Conservation (phyloP, 2,888 invertebrate species). For the Acronicta leporina region DNA sequence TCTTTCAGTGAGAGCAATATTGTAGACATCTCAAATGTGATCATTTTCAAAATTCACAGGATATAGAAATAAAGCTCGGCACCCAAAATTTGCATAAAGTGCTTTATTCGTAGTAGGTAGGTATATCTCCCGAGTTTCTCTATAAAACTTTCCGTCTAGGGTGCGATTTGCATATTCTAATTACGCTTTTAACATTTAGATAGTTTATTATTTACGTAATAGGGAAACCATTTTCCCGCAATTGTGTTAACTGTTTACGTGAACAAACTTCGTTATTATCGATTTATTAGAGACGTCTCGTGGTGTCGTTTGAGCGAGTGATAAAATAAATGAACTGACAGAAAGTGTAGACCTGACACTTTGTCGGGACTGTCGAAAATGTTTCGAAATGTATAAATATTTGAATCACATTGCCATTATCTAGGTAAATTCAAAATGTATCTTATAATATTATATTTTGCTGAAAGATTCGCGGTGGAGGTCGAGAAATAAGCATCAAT, state of each 20-base stretch:
- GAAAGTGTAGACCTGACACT: conserved; percentile 14
- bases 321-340: conserved; percentile 39
- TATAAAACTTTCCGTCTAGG: conserved; percentile 30
- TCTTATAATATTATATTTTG: conserved; percentile 27
- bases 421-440: conserved; percentile 35
- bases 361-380: conserved; percentile 23
- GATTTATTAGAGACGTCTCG: conserved; percentile 34
- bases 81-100: conserved; percentile 2
- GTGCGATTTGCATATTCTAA: conserved; percentile 43
- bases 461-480: conserved; percentile 16
- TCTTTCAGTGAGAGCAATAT: conserved; percentile 27
- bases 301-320: conserved; percentile 20
- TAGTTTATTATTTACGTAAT: conserved; percentile 33
- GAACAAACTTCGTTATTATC: conserved; percentile 45
- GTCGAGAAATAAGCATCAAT: conserved; percentile 15
- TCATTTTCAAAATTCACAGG: conserved; percentile 18
- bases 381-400: conserved; percentile 41
- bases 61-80: conserved; percentile 8
- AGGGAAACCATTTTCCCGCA: conserved; percentile 28
- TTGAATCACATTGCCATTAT: conserved; percentile 10
- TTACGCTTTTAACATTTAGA: conserved; percentile 17
- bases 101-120: not conserved
- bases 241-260: conserved; percentile 51
- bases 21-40: not conserved
- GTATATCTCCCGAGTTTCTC: conserved; percentile 23